Evolutionary conservation across 2,113 vertebrate genomes (phyloP).

Genomic region (Albula glossodonta): DNA sequence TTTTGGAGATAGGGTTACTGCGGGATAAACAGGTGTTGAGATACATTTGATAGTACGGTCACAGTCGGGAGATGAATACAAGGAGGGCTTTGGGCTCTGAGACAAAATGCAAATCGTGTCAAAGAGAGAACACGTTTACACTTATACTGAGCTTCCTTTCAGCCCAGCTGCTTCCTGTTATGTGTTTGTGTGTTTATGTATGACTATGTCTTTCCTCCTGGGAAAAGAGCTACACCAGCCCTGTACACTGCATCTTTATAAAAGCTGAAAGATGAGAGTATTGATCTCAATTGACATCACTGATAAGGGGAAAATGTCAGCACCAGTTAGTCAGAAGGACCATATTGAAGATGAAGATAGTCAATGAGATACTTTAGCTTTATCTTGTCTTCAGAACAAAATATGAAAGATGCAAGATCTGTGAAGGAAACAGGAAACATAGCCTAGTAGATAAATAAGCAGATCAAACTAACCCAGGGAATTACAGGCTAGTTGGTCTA

Average conservation of each 20-base stretch:
- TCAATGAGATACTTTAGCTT: not conserved
- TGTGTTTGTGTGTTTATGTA: not conserved
- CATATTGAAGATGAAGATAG: not conserved
- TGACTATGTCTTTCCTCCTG: not conserved
- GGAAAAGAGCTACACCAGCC: not conserved
- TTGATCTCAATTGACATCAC: not conserved
- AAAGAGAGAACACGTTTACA: constrained; percentile 8
- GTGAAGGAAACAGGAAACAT: too few species aligned
- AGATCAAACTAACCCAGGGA: too few species aligned
- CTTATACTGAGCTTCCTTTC: not conserved
- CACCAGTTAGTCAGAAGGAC: not conserved
- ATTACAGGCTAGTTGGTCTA: too few species aligned
- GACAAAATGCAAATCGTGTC: not conserved
- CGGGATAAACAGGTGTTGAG: not conserved
- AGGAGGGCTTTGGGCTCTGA: not conserved
- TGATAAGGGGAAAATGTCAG: not conserved
- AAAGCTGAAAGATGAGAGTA: not conserved
- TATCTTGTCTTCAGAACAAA: too few species aligned
- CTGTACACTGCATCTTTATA: not conserved
- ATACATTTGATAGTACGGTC: not conserved
- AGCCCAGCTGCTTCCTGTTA: constrained; percentile 9
- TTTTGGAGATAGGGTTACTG: not conserved
- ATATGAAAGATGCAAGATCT: too few species aligned
- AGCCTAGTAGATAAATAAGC: too few species aligned
- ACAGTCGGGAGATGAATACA: not conserved